These are phyloP conservation scores for Andrena praecox DNA, from an alignment of 2,888 invertebrate genomes.

Conservation along the genomic window DNA sequence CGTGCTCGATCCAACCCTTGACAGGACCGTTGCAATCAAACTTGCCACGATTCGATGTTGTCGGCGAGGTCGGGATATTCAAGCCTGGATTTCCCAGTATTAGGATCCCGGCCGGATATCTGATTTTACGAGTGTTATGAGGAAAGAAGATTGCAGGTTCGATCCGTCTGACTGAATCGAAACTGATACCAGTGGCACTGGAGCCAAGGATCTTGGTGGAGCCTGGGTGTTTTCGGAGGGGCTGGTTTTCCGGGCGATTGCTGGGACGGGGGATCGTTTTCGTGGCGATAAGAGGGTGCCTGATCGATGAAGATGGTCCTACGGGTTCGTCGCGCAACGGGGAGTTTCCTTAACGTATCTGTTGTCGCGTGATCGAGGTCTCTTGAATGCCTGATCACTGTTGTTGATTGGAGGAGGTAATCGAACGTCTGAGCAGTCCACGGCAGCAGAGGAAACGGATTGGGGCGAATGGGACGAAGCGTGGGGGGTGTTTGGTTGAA, in stretches of 20 bases:
- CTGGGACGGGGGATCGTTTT: neutral
- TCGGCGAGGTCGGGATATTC: slow-evolving; percentile 17
- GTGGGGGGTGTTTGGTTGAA: neutral
- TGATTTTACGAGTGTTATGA: slow-evolving; percentile 11
- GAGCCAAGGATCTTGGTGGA: neutral
- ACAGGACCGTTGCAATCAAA: neutral
- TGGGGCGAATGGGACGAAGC: neutral
- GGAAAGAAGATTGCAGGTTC: slow-evolving; percentile 16
- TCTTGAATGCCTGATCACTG: neutral
- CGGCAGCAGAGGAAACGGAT: neutral
- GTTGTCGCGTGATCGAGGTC: neutral
- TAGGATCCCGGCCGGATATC: slow-evolving; percentile 3
- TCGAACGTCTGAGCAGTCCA: neutral
- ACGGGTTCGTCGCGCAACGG: neutral
- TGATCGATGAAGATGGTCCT: slow-evolving; percentile 1
- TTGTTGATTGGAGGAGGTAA: neutral
- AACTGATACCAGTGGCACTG: neutral
- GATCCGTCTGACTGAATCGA: slow-evolving; percentile 6
- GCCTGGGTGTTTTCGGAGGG: neutral
- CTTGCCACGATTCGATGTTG: neutral
- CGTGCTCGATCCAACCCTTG: neutral
- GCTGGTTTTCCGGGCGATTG: neutral
- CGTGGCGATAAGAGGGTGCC: neutral
- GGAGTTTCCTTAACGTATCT: neutral
- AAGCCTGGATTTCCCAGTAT: neutral